phyloP scores from a whole-genome alignment of 2,797 vertebrate genomes.

The Poeciliopsis infans region DNA sequence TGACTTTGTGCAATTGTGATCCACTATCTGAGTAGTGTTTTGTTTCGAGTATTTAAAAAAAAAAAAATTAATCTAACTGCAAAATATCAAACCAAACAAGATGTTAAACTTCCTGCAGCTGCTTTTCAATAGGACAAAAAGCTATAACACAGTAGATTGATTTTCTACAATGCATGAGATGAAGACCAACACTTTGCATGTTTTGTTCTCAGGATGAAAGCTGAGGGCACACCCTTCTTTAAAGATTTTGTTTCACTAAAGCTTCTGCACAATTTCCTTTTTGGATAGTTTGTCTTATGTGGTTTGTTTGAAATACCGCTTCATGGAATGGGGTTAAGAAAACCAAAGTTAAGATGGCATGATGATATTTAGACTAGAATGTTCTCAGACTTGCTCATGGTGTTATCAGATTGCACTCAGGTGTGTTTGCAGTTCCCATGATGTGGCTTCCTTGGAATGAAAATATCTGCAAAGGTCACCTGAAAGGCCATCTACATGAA shows the following conservation, averaged over 20 bases:
- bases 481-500: not conserved
- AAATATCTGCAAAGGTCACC: conserved; percentile 2
- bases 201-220: conserved; percentile 32
- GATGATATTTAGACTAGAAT: conserved; percentile 4
- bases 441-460: not conserved
- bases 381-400: not conserved
- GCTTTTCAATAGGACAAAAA: conserved; percentile 2
- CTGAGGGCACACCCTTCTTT: conserved; percentile 10
- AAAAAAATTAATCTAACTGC: too few relatives aligned
- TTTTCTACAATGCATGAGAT: conserved; percentile 17
- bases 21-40: not conserved
- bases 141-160: conserved; percentile 8
- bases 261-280: not conserved
- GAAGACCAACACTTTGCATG: conserved; percentile 5
- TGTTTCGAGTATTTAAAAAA: conserved; percentile 4
- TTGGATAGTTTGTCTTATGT: conserved; percentile 3
- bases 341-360: not conserved
- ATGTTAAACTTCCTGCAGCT: conserved; percentile 21
- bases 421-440: not conserved
- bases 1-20: not conserved
- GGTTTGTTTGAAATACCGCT: not conserved
- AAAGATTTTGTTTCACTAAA: conserved; percentile 17
- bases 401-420: not conserved
- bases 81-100: conserved; percentile 23
- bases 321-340: not conserved